Evolutionary conservation across 2,888 invertebrate genomes (phyloP), one percentile per base, ranked within the genome.

Genomic region (Phengaris arion): DNA sequence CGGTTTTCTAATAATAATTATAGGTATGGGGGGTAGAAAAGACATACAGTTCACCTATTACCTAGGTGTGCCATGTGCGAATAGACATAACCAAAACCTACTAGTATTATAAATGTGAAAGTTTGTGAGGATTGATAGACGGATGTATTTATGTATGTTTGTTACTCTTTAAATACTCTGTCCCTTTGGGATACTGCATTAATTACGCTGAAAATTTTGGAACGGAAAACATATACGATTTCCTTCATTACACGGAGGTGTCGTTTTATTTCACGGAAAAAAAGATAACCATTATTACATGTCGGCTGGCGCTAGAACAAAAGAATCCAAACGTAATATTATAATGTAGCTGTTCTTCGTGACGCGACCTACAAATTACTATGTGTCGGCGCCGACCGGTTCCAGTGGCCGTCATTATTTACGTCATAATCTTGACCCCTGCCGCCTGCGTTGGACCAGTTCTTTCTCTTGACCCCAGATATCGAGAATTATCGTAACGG

Each of bases 361-460:
- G 52, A 72, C 72, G 52, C 72, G 72, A 54, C 52, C 52, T 72
- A 72, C 64, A 64, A 64, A 64, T 64, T 64, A 64, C 80, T 76
- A 86, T 89, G 90, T 90, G 89, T 89, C 86, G 86, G 81, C 82
- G 83, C 81, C 78, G 82, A 92, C 92, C 91, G 91, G 93, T 92
- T 89, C 80, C 77, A 78, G 77, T 81, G 81, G 81, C 80, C 83
- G 81, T 84, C 83, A 84, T 90, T 88, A 89, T 87, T 89, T 88
- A 83, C 83, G 87, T 87, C 85, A 86, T 89, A 90, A 90, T 91
- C 82, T 91, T 93, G 93, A 92, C 92, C 92, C 92, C 90, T 91
- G 64, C 64, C 88, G 92, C 89, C 84, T 86, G 88, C 85, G 82
- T 81, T 77, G 81, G 84, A 86, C 88, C 85, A 87, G 88, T 89